These are phyloP conservation scores for Epinephelus malabaricus DNA, from an alignment of 2,797 vertebrate genomes.

Conservation along the genomic window DNA sequence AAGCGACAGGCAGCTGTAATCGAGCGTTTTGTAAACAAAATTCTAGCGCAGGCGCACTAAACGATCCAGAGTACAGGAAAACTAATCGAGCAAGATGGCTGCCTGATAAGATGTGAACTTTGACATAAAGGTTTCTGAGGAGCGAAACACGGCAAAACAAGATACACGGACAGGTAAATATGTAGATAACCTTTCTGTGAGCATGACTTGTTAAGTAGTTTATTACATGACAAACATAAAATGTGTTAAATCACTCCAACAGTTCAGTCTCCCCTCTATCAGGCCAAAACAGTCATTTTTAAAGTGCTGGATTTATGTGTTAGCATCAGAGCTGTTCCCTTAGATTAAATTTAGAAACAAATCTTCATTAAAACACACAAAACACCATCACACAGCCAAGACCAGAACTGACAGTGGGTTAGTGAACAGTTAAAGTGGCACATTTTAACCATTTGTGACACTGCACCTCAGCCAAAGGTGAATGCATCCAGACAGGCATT, in stretches of 20 bases:
- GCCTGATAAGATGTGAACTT: neutral
- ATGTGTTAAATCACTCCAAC: conserved; percentile 12
- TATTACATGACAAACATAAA: conserved; percentile 19
- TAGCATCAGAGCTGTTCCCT: conserved; percentile 69
- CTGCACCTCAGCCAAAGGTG: neutral
- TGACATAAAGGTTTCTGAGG: neutral
- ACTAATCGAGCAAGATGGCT: conserved; percentile 57
- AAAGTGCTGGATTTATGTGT: conserved; percentile 34
- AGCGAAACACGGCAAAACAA: neutral
- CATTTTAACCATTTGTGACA: conserved; percentile 4
- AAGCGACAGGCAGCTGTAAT: fast-evolving
- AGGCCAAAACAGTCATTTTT: neutral
- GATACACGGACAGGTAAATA: neutral
- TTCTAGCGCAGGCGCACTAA: conserved; percentile 48
- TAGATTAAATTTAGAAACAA: conserved; percentile 67
- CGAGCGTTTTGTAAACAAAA: neutral
- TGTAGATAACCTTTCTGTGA: neutral
- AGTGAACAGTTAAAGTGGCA: conserved; percentile 33
- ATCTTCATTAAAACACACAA: conserved; percentile 69
- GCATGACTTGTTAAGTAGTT: conserved; percentile 17
- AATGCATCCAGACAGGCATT: neutral
- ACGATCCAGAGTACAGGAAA: conserved; percentile 24
- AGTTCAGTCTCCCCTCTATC: conserved; percentile 27
- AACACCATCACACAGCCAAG: conserved; percentile 13
- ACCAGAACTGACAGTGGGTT: conserved; percentile 14